Percentiles rank a stretch among this genome's conserved stretches.
Evolutionary conservation across 2,888 invertebrate genomes (phyloP).

Genomic region (Philonicus albiceps): DNA sequence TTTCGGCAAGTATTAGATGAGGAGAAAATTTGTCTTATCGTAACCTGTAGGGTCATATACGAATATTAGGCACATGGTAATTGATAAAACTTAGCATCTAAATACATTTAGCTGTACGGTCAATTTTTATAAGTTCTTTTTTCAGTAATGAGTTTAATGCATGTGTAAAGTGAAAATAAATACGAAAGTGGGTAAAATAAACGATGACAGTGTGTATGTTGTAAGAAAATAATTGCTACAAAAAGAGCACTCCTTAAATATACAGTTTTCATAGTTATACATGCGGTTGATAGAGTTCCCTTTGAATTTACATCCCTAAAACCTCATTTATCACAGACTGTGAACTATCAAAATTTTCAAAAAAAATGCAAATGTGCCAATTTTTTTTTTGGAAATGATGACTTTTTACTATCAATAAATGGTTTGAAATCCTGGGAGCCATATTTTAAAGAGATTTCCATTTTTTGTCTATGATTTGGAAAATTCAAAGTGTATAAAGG

Average conservation of each 20-base stretch:
- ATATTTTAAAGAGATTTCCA: too few relatives aligned
- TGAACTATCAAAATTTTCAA: too few relatives aligned
- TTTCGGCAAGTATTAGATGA: not conserved
- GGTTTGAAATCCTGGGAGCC: too few relatives aligned
- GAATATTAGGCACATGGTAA: conserved; percentile 39
- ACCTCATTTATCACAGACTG: too few relatives aligned
- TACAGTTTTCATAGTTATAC: not conserved
- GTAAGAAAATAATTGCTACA: not conserved
- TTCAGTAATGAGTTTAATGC: not conserved
- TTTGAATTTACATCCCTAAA: not conserved
- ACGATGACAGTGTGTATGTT: not conserved
- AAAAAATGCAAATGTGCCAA: too few relatives aligned
- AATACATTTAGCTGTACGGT: conserved; percentile 37
- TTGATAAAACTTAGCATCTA: conserved; percentile 26
- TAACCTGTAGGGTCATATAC: not conserved
- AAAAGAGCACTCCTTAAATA: not conserved
- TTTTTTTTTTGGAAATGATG: too few relatives aligned
- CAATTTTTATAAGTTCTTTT: conserved; percentile 36
- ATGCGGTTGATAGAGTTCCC: not conserved
- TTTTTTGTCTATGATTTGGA: too few relatives aligned
- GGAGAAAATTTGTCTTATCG: not conserved
- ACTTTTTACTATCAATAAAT: too few relatives aligned
- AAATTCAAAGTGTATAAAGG: too few relatives aligned
- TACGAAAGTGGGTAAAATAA: not conserved
- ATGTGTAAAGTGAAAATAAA: conserved; percentile 36